phyloP scores from a whole-genome alignment of 2,113 vertebrate genomes.

The Tapirus terrestris region DNA sequence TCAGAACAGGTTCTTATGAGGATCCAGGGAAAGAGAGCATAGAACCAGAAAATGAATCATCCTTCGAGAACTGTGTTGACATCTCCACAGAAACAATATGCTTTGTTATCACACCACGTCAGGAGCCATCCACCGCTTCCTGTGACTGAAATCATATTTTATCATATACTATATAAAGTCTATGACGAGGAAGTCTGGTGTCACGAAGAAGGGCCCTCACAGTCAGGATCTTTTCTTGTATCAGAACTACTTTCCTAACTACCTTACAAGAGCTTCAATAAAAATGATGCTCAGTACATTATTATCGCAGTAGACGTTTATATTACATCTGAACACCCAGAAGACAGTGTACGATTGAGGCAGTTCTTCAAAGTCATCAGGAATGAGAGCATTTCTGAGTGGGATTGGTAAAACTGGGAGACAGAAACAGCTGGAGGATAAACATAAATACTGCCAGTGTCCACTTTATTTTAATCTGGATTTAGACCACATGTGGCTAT shows the following conservation, averaged over 20 bases:
- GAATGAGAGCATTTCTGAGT: background rate
- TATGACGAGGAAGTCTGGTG: fast-evolving
- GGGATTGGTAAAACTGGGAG: background rate
- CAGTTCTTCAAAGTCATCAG: background rate
- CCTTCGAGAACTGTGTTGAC: background rate
- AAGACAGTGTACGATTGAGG: background rate
- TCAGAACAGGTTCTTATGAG: slow-evolving; percentile 44
- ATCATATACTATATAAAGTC: background rate
- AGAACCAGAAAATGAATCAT: background rate
- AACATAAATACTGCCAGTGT: background rate
- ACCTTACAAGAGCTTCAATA: background rate
- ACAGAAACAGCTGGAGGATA: background rate
- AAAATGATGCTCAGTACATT: background rate
- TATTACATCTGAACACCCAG: background rate
- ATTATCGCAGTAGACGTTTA: background rate
- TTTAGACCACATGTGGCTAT: background rate
- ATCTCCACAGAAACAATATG: background rate
- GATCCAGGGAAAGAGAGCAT: background rate
- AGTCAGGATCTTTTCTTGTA: background rate
- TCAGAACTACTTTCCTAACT: background rate
- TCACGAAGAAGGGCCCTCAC: background rate
- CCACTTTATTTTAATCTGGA: background rate
- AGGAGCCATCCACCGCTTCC: background rate
- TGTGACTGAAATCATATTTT: background rate
- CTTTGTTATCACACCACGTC: background rate